Base-by-base conservation (phyloP, 2,888 invertebrate species). In the Heliconius ethilla region DNA sequence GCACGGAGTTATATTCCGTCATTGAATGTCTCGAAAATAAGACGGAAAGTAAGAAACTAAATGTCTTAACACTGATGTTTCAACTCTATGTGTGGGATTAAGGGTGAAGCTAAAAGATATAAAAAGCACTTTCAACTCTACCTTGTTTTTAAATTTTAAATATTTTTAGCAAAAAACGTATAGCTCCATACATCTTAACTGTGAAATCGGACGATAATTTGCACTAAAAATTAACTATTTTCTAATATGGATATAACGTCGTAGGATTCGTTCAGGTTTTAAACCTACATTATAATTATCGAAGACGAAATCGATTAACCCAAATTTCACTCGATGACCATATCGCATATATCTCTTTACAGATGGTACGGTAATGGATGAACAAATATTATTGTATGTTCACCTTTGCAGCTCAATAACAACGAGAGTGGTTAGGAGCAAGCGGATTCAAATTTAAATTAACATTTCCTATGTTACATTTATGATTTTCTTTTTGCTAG, bases 381-480 rank as follows among this genome's bases (percentile, higher is more conserved):
- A 79, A 81, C 81, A 83, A 83, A 83, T 80, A 83, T 80, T 79
- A 74, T 81, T 78, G 70, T 76, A 79, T n/a, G 45, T 45, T 69
- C 40, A 25, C 29, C 66, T 18, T 66, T 9, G 33, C 22, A 22
- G 66, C 10, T 7, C 22, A 66, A 18, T 33, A 33, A 27, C 4
- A 66, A 66, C 15, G 18, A 66, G 9, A 18, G 9, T 10, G 18
- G 18, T 9, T 29, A 7, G 33, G 22, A 33, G 22, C 0, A 33
- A 66, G 18, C 33, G 29, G 66, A 10, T 66, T 66, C 27, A 63
- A 18, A 63, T 63, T 13, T 27, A 15, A 27, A 63, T 29, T 2
- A 63, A 13, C 13, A 27, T 15, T 11, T 40, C 10, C 40, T 40
- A 27, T 63, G 3, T 15, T 63, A 63, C 27, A 7, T 63, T 27